Evolutionary conservation across 2,113 vertebrate genomes (phyloP).

Genomic region (Halcyon malimbica): DNA sequence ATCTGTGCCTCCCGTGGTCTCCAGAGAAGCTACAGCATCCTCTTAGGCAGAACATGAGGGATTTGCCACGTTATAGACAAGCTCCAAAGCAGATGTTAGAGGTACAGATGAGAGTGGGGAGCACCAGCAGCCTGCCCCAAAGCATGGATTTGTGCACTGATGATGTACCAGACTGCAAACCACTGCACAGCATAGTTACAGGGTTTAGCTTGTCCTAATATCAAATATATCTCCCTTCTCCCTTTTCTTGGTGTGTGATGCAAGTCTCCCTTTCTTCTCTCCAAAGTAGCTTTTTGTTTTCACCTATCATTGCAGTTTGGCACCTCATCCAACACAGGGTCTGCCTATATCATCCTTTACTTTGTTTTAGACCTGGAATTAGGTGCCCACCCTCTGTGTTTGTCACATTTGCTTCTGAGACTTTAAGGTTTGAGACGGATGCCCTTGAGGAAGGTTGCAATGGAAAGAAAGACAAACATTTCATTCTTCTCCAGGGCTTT

Average conservation of each 20-base stretch:
- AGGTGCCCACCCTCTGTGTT: neutral
- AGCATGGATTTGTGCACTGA: neutral
- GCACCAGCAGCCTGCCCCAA: neutral
- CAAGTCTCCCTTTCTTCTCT: neutral
- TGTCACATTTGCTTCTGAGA: neutral
- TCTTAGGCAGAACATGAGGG: neutral
- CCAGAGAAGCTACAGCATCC: neutral
- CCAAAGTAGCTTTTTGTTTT: neutral
- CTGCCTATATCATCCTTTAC: neutral
- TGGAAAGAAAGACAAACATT: neutral
- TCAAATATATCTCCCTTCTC: neutral
- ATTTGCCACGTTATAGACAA: neutral
- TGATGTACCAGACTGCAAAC: neutral
- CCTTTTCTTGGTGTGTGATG: neutral
- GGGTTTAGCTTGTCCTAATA: neutral
- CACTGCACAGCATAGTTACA: neutral
- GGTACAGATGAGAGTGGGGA: neutral
- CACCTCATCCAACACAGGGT: neutral
- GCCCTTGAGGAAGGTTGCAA: fast-evolving
- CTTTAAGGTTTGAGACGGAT: neutral
- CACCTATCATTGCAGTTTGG: neutral
- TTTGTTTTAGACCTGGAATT: neutral
- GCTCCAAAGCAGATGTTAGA: neutral
- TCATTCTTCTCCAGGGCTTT: neutral
- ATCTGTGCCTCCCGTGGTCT: neutral